Evolutionary conservation across 2,113 vertebrate species (phyloP).

Genomic region (Pangasianodon gigas): DNA sequence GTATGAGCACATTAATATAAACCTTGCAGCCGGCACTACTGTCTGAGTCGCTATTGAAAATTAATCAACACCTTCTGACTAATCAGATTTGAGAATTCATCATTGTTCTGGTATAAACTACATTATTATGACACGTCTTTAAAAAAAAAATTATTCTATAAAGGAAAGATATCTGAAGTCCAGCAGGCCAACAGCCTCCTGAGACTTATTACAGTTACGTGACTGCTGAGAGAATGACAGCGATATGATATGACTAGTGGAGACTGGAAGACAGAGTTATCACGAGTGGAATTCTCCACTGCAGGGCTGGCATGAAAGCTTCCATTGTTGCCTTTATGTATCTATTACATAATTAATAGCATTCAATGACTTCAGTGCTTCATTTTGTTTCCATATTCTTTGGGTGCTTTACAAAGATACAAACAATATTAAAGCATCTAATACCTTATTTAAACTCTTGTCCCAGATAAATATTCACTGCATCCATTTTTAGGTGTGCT

Average conservation of each 20-base stretch:
- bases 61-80: not conserved
- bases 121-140: not conserved
- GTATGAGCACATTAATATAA: not conserved
- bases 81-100: not conserved
- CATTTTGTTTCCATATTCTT: not conserved
- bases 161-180: not conserved
- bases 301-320: constrained; percentile 8
- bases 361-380: constrained; percentile 11
- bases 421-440: constrained; percentile 1
- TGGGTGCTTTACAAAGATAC: not conserved
- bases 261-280: not conserved
- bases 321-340: constrained; percentile 24
- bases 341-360: constrained; percentile 31
- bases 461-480: not conserved
- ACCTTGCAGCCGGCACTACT: not conserved
- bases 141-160: not conserved
- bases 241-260: constrained; percentile 1
- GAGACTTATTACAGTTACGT: not conserved
- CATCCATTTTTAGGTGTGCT: constrained; percentile 54
- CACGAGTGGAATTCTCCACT: not conserved
- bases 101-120: not conserved
- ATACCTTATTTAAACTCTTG: not conserved
- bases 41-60: too few relatives aligned
- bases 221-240: constrained; percentile 30
- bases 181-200: not conserved